A percentile compares a stretch with the other conserved stretches of the same genome.
phyloP scores from a whole-genome alignment of 2,113 vertebrate genomes.

The Arizona elegans region DNA sequence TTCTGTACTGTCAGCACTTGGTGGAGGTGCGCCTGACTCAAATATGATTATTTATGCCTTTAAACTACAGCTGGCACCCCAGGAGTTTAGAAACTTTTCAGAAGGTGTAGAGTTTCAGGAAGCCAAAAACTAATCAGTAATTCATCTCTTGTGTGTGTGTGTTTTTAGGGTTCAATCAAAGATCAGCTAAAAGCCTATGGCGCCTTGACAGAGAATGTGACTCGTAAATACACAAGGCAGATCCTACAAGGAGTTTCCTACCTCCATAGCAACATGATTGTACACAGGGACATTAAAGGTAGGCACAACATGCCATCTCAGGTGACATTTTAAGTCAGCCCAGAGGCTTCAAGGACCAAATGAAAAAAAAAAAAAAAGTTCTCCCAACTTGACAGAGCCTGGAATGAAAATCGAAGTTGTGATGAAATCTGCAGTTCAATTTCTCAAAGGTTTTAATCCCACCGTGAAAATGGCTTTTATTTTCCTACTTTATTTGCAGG shows the following conservation, averaged over 20 bases:
- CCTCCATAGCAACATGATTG: constrained; percentile 93
- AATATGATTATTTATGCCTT: not conserved
- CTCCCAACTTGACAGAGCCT: not conserved
- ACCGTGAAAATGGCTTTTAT: not conserved
- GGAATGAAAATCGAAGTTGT: not conserved
- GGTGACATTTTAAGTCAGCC: not conserved
- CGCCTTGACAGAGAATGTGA: constrained; percentile 88
- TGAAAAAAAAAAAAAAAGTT: not conserved
- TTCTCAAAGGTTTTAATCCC: not conserved
- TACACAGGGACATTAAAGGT: constrained; percentile 93
- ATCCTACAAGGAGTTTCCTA: constrained; percentile 91
- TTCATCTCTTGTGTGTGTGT: not conserved
- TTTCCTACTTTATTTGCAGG: not conserved
- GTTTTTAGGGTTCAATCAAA: constrained; percentile 84
- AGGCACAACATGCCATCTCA: constrained; percentile 23
- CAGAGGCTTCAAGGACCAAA: not conserved
- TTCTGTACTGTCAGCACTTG: not conserved
- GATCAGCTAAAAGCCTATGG: constrained; percentile 89
- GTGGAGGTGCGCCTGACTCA: not conserved
- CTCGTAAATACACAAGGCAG: constrained; percentile 84
- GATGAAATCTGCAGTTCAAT: not conserved
- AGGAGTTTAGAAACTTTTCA: not conserved
- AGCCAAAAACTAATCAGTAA: not conserved
- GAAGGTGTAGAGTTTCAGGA: not conserved
- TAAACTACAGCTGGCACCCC: not conserved